Conservation (phyloP, 2,797 vertebrate species). For the Bovichtus variegatus region DNA sequence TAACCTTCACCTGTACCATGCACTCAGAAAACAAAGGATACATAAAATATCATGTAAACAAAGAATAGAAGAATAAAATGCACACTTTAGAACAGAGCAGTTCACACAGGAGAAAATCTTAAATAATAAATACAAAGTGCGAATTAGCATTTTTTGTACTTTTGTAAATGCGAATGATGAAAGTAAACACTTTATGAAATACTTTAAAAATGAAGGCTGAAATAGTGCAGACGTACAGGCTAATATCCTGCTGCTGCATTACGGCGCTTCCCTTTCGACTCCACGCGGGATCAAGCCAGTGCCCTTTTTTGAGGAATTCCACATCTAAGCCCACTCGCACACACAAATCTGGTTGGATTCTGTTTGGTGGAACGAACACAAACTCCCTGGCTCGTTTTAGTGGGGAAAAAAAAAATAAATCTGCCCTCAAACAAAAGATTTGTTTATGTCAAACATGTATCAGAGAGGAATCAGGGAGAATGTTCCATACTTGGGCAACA, state of each 20-base stretch:
- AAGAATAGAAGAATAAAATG: conserved; percentile 50
- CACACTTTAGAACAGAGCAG: conserved; percentile 49
- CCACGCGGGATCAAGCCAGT: neutral
- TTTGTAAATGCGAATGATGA: conserved; percentile 20
- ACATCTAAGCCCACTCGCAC: conserved; percentile 21
- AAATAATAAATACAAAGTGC: conserved; percentile 48
- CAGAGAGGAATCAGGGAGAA: conserved; percentile 50
- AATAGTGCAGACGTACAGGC: conserved; percentile 17
- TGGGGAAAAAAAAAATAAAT: neutral
- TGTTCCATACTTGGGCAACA: conserved; percentile 27
- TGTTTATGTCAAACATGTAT: conserved; percentile 39
- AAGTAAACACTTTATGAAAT: conserved; percentile 39
- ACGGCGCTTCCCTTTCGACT: conserved; percentile 6
- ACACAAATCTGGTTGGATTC: neutral
- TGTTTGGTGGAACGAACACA: conserved; percentile 10
- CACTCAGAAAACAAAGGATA: conserved; percentile 61
- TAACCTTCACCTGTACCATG: conserved; percentile 45
- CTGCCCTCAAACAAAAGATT: neutral
- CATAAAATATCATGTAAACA: conserved; percentile 48
- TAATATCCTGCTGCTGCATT: neutral
- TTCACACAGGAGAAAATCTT: conserved; percentile 35
- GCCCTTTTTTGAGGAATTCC: conserved; percentile 25
- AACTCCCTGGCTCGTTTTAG: conserved; percentile 13
- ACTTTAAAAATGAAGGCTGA: conserved; percentile 13
- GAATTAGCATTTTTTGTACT: conserved; percentile 20